A percentile compares a stretch with the other conserved stretches of the same genome.
Evolutionary conservation across 2,888 invertebrate genomes (phyloP).

Genomic region (Thymelicus lineola): DNA sequence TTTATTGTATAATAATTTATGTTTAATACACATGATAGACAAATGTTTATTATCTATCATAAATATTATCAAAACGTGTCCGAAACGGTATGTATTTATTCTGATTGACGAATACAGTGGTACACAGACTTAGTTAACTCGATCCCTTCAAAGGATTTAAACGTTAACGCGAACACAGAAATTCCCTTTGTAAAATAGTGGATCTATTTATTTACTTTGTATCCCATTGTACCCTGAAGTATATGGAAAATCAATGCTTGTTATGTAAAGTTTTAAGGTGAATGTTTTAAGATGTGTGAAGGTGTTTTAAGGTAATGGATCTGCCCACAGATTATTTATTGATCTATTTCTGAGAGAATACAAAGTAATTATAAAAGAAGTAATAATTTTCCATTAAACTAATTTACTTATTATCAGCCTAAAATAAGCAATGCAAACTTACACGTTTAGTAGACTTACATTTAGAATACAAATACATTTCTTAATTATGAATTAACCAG

Average conservation of each 20-base stretch:
- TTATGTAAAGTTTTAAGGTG: background rate
- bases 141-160: background rate
- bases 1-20: too few species aligned
- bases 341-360: background rate
- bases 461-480: too few species aligned
- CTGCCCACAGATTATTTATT: too few species aligned
- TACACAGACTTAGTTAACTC: background rate
- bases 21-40: too few species aligned
- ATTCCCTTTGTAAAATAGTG: background rate
- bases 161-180: background rate
- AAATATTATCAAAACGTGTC: too few species aligned
- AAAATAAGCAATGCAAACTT: too few species aligned
- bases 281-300: too few species aligned
- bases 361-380: background rate
- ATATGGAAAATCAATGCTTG: background rate
- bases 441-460: too few species aligned
- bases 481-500: too few species aligned
- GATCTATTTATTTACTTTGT: conserved; percentile 2
- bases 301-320: background rate
- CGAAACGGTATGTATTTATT: background rate
- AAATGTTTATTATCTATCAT: too few species aligned
- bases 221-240: background rate
- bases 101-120: background rate
- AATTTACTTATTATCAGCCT: too few species aligned
- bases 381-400: too few species aligned